Base-by-base conservation (phyloP, 2,888 invertebrate genomes). In the Liopterus haemorrhoidalis region DNA sequence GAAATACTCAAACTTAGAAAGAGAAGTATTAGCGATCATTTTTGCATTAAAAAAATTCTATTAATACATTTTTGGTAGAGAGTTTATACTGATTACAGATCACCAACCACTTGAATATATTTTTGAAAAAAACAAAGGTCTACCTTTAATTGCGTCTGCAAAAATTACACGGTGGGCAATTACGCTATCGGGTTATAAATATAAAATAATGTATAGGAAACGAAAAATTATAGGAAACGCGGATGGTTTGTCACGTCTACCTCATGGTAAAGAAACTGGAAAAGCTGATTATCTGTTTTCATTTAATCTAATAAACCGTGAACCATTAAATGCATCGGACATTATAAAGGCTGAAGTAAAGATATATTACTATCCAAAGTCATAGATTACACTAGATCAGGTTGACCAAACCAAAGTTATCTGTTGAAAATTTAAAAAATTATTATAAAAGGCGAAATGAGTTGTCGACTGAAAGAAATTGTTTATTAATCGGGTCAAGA, bases 51-150 rank as follows among this genome's bases (percentile, higher is more conserved):
- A 40, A 31, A 49, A 45, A 25, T 44, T 49, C 41, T 44, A 50
- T 15, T 47, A 51, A 32, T 49, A 49, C 31, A 16, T 49, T 11
- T 49, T 24, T n/a, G n/a, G n/a, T n/a, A n/a, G n/a, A n/a, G n/a
- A n/a, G n/a, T n/a, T n/a, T n/a, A n/a, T n/a, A n/a, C n/a, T n/a
- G n/a, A n/a, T n/a, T n/a, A n/a, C n/a, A n/a, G n/a, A n/a, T 40
- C 51, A 53, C 31, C 47, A 52, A 45, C 51, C 53, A 11, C 35
- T 52, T 6, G 27, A 52, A 22, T 50, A 42, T 24, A 53, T 53
- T 20, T 52, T 53, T 45, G 48, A 46, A 12, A 41, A 36, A 42
- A 53, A 49, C 41, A 49, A 51, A 36, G 39, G 41, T 20, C 47
- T 51, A 21, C 53, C 49, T 5, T 8, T 30, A 38, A 21, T 43